A percentile compares a stretch with the other conserved stretches of the same genome.
Conservation (phyloP, 2,888 invertebrate species). For the Tipula helvola region DNA sequence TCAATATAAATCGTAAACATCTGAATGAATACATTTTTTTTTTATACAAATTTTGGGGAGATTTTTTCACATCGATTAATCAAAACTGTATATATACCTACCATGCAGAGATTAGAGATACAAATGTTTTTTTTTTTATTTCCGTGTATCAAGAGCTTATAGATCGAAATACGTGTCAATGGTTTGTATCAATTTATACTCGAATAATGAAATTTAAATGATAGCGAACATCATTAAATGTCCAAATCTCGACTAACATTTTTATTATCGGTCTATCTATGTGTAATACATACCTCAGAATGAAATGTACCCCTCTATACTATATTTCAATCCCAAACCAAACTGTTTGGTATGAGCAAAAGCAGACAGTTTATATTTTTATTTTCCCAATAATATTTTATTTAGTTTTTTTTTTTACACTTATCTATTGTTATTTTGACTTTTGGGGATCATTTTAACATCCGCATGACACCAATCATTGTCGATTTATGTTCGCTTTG, state of each 20-base stretch:
- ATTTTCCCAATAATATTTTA: neutral
- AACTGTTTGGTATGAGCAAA: neutral
- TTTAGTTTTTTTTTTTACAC: neutral
- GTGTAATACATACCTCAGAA: neutral
- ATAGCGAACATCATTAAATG: neutral
- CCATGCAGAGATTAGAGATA: too few species aligned
- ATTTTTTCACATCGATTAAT: neutral
- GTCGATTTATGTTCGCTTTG: neutral
- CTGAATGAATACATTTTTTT: too few species aligned
- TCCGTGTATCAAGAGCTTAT: neutral
- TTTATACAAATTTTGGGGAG: too few species aligned
- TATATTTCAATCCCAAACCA: neutral
- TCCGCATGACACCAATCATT: neutral
- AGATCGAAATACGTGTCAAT: neutral
- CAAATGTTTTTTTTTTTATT: neutral
- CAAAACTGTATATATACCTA: neutral
- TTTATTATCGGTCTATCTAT: neutral
- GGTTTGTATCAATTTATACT: neutral
- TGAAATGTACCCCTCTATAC: neutral
- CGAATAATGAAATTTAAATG: neutral
- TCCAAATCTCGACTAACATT: neutral
- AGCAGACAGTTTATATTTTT: neutral
- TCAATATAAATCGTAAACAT: neutral
- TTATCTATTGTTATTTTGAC: slow-evolving; percentile 4
- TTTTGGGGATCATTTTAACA: neutral